Conservation (phyloP, 23 tunicate species). For the Halocynthia roretzi region DNA sequence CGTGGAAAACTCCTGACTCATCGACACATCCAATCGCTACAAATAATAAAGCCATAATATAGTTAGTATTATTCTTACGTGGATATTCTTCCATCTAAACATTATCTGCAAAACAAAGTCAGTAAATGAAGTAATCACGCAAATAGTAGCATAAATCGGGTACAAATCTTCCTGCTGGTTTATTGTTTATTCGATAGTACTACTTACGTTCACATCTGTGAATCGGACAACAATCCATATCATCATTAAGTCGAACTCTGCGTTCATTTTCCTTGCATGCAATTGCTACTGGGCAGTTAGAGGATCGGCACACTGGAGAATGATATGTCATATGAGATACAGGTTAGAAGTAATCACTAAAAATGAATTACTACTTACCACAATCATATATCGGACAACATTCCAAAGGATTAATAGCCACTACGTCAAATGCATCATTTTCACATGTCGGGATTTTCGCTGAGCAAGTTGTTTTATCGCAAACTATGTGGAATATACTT, state of each 20-base stretch:
- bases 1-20: conserved; percentile 66
- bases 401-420: conserved; percentile 57
- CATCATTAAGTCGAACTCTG: conserved; percentile 49
- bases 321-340: neutral
- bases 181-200: neutral
- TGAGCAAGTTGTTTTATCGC: conserved; percentile 61
- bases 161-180: too few species aligned
- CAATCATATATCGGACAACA: conserved; percentile 89
- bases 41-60: neutral
- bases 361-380: conserved; percentile 38
- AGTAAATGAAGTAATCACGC: neutral
- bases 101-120: too few species aligned
- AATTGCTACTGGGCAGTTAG: conserved; percentile 55
- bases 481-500: conserved; percentile 31
- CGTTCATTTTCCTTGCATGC: conserved; percentile 50
- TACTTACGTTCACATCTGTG: conserved; percentile 79
- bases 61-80: too few species aligned
- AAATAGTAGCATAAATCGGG: neutral
- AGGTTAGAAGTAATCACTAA: too few species aligned
- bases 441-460: conserved; percentile 51
- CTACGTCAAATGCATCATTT: conserved; percentile 45
- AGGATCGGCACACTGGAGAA: conserved; percentile 64
- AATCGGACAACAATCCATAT: conserved; percentile 65
- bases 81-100: too few species aligned
- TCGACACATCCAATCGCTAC: conserved; percentile 86